These are phyloP conservation scores for Microctenopoma steveboyesi DNA, from an alignment of 2,797 vertebrate species.

Conservation along the genomic window DNA sequence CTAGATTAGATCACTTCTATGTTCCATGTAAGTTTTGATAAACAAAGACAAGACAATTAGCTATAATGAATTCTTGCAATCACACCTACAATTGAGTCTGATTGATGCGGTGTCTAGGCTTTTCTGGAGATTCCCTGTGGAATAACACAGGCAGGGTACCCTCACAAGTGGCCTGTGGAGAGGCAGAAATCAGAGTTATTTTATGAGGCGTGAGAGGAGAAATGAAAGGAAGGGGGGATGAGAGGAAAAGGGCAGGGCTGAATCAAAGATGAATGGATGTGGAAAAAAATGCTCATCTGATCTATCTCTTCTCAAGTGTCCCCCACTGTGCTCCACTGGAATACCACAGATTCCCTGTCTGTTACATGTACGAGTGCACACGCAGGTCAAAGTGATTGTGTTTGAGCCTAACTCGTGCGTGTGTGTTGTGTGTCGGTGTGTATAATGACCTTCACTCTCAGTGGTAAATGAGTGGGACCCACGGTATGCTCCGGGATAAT, in stretches of 20 bases:
- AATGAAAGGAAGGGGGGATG: conserved; percentile 29
- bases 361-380: background rate
- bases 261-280: conserved; percentile 58
- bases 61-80: conserved; percentile 8
- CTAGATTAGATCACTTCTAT: background rate
- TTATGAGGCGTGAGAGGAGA: conserved; percentile 43
- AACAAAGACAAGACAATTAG: conserved; percentile 28
- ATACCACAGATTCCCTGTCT: background rate
- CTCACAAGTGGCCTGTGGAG: conserved; percentile 47
- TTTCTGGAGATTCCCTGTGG: conserved; percentile 27
- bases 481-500: conserved; percentile 40
- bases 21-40: conserved; percentile 2
- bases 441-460: conserved; percentile 44
- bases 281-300: conserved; percentile 52
- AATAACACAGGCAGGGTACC: conserved; percentile 31
- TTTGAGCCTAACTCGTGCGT: conserved; percentile 41
- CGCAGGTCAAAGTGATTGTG: conserved; percentile 37
- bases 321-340: conserved; percentile 1
- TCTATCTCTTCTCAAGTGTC: conserved; percentile 30
- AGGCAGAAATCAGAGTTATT: conserved; percentile 62
- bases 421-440: conserved; percentile 9
- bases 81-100: conserved; percentile 51
- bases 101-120: conserved; percentile 53
- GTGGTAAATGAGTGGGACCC: conserved; percentile 49
- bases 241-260: conserved; percentile 40